Evolutionary conservation across 2,888 invertebrate species (phyloP).

Genomic region (Eupithecia pulchellata): DNA sequence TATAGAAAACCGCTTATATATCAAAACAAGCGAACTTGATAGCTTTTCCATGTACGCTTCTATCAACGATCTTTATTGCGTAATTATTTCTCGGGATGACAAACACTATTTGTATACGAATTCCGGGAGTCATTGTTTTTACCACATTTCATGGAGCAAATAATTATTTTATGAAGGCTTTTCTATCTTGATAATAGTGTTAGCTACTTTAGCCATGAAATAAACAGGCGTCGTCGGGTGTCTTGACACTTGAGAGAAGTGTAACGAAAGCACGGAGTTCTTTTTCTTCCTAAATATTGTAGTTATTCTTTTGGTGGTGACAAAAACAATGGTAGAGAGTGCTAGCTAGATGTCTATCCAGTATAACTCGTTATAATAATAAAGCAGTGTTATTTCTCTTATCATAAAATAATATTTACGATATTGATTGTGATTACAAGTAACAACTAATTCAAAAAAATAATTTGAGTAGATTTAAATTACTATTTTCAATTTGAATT

Average conservation of each 20-base stretch:
- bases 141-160: slow-evolving; percentile 10
- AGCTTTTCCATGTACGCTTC: slow-evolving; percentile 56
- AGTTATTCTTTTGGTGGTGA: too few relatives aligned
- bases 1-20: slow-evolving; percentile 35
- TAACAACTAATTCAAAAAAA: too few relatives aligned
- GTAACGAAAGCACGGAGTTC: not conserved
- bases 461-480: too few relatives aligned
- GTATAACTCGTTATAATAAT: too few relatives aligned
- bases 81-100: slow-evolving; percentile 57
- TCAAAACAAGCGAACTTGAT: slow-evolving; percentile 49
- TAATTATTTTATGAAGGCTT: slow-evolving; percentile 1
- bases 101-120: slow-evolving; percentile 45
- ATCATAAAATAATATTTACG: too few relatives aligned
- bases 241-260: slow-evolving; percentile 5
- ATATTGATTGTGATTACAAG: too few relatives aligned
- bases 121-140: slow-evolving; percentile 13
- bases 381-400: too few relatives aligned
- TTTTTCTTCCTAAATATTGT: not conserved
- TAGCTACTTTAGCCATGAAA: not conserved
- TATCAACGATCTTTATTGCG: slow-evolving; percentile 59
- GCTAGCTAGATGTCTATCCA: too few relatives aligned
- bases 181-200: not conserved
- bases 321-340: too few relatives aligned
- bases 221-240: not conserved
- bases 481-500: too few relatives aligned